Conservation (phyloP, 2,888 invertebrate species). For the Drosophila melanocephala region DNA sequence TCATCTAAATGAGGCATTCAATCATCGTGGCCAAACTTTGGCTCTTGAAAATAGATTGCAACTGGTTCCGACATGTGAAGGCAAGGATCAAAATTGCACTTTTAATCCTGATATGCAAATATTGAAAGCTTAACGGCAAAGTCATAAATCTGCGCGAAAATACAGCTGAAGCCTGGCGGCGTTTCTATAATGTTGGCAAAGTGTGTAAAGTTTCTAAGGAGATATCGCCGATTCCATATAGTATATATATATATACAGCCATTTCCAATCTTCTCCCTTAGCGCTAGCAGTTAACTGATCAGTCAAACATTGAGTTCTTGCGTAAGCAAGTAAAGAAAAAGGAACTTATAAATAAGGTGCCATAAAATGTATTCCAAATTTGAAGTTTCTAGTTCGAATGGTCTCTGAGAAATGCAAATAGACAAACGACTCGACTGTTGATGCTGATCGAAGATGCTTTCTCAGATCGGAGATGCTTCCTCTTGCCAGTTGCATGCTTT, state of each 20-base stretch:
- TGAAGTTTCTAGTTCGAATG: neutral
- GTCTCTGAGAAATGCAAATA: neutral
- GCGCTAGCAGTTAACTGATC: neutral
- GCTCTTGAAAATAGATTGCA: constrained; percentile 29
- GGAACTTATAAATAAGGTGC: neutral
- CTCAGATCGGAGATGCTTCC: neutral
- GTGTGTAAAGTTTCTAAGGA: neutral
- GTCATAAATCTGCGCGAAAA: neutral
- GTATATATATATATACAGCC: neutral
- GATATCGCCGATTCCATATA: neutral
- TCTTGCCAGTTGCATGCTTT: neutral
- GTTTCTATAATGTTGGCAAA: neutral
- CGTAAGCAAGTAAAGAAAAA: neutral
- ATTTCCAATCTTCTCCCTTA: neutral
- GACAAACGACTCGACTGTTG: neutral
- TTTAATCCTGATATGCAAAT: constrained; percentile 14
- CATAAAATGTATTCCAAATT: neutral
- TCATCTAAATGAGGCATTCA: constrained; percentile 73
- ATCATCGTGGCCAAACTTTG: constrained; percentile 49
- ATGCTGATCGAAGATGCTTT: neutral
- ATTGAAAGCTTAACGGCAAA: neutral
- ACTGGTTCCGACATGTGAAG: neutral
- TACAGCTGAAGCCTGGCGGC: neutral
- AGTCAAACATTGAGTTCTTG: neutral
- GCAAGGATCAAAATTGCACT: constrained; percentile 17